Evolutionary conservation across 64 coral and sea anemone genomes (phyloP).

Genomic region (Stichodactyla helianthus): DNA sequence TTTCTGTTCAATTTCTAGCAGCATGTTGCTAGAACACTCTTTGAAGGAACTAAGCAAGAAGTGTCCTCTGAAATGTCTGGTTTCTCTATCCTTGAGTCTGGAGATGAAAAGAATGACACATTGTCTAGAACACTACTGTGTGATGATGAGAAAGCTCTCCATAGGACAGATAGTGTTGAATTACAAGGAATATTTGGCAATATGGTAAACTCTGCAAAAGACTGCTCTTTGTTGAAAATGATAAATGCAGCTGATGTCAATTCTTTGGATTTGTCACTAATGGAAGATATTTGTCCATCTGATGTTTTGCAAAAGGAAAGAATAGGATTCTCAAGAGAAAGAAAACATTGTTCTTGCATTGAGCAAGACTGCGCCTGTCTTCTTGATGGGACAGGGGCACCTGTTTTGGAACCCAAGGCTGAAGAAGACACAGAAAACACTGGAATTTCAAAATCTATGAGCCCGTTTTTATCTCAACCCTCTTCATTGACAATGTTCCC

Average conservation of each 20-base stretch:
- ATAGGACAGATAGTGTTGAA: not conserved
- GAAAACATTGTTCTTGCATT: not conserved
- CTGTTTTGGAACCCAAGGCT: not conserved
- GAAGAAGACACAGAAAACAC: not conserved
- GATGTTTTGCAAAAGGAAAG: not conserved
- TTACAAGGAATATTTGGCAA: not conserved
- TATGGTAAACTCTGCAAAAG: not conserved
- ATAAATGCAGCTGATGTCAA: not conserved
- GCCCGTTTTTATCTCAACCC: not conserved
- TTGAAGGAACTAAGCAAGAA: conserved; percentile 9
- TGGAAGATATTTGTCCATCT: not conserved
- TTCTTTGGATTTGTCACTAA: not conserved
- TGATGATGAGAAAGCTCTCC: not conserved
- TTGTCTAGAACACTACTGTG: not conserved
- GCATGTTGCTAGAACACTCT: conserved; percentile 11
- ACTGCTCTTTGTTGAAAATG: not conserved
- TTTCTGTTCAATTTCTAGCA: not conserved
- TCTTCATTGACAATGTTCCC: not conserved
- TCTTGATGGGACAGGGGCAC: not conserved
- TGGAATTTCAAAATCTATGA: not conserved
- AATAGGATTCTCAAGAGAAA: not conserved
- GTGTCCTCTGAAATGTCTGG: conserved; percentile 8
- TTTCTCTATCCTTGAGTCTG: not conserved
- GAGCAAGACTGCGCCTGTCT: not conserved
- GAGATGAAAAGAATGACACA: not conserved